Evolutionary conservation across 2,888 invertebrate species (phyloP).

Genomic region (Galerucella nymphaeae): DNA sequence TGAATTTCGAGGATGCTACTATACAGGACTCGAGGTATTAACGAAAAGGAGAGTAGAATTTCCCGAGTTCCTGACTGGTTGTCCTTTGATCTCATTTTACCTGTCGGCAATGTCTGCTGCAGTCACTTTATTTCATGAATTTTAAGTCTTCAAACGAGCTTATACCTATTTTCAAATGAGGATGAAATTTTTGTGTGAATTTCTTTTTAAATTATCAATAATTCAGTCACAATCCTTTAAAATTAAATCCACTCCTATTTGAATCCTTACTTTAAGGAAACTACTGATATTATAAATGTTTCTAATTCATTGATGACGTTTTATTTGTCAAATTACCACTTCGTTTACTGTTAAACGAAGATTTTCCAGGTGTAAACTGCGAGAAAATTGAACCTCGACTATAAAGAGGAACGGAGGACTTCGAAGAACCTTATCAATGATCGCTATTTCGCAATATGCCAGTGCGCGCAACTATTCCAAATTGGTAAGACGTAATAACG

Average conservation of each 20-base stretch:
- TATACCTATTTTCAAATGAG: conserved; percentile 12
- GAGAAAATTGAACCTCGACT: conserved; percentile 12
- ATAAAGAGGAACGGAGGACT: conserved; percentile 30
- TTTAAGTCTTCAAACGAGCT: conserved; percentile 16
- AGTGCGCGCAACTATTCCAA: conserved; percentile 39
- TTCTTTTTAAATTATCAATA: not conserved
- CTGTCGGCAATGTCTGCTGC: conserved; percentile 31
- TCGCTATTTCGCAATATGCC: conserved; percentile 44
- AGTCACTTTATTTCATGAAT: conserved; percentile 25
- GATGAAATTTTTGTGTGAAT: not conserved
- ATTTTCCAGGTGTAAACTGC: conserved; percentile 11
- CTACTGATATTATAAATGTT: too few relatives aligned
- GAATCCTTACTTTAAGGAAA: too few relatives aligned
- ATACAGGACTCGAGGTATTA: conserved; percentile 20
- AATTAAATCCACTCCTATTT: too few relatives aligned
- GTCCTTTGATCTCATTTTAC: conserved; percentile 39
- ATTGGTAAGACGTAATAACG: conserved; percentile 39
- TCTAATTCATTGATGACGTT: too few relatives aligned
- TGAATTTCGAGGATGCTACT: conserved; percentile 33
- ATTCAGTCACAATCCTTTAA: too few relatives aligned
- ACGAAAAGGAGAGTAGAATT: conserved; percentile 27
- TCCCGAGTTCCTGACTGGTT: conserved; percentile 18
- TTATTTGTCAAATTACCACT: not conserved
- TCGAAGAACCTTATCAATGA: conserved; percentile 40
- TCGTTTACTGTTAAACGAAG: not conserved